Conservation (phyloP, 2,888 invertebrate species). For the Aphidius colemani region DNA sequence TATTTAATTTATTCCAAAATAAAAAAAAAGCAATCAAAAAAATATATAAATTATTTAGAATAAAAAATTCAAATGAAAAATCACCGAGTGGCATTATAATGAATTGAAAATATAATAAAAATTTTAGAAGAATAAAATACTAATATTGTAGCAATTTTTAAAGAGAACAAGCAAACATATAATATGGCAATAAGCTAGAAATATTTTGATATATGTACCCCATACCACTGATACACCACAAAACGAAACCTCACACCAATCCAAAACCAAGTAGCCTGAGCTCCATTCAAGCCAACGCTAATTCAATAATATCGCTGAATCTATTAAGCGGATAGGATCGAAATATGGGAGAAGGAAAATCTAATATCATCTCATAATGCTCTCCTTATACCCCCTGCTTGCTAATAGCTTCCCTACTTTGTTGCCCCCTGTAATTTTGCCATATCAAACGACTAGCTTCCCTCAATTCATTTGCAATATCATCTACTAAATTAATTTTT, state of each 20-base stretch:
- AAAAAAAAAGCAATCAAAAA: not conserved
- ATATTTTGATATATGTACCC: conserved; percentile 32
- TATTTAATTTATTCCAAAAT: not conserved
- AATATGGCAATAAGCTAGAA: conserved; percentile 34
- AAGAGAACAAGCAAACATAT: conserved; percentile 25
- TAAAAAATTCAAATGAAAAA: too few species aligned
- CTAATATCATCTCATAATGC: conserved; percentile 46
- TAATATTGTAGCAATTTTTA: conserved; percentile 9
- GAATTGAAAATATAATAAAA: too few species aligned
- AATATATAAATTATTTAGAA: not conserved
- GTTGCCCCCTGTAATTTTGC: conserved; percentile 36
- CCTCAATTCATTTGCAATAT: conserved; percentile 20
- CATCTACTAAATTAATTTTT: not conserved
- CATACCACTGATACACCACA: conserved; percentile 26
- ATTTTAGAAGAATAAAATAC: conserved; percentile 3
- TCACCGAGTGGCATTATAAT: too few species aligned
- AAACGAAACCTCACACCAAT: not conserved
- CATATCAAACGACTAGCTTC: conserved; percentile 24
- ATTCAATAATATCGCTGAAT: conserved; percentile 53
- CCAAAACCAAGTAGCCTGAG: conserved; percentile 35
- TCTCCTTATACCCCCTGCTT: conserved; percentile 36
- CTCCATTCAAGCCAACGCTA: conserved; percentile 43
- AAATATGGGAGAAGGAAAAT: conserved; percentile 31
- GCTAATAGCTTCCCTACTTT: conserved; percentile 37
- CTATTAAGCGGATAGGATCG: conserved; percentile 50